Evolutionary conservation across 2,888 invertebrate genomes (phyloP).

Genomic region (Auanema sp.): DNA sequence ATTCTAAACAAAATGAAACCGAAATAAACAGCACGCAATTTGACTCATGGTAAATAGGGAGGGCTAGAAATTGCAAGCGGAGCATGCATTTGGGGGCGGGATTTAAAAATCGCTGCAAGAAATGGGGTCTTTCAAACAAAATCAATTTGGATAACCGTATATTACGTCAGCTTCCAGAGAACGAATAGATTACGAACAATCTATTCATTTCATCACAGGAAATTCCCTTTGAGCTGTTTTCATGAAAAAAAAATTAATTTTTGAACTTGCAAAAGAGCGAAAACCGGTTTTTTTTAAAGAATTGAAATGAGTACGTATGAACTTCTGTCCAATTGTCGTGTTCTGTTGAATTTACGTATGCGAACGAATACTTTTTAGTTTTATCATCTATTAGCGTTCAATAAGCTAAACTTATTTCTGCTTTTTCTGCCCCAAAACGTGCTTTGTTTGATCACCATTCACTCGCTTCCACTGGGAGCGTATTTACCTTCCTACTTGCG

Average conservation of each 20-base stretch:
- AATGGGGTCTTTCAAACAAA: not conserved
- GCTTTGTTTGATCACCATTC: too few relatives aligned
- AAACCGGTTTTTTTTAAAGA: not conserved
- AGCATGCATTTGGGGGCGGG: not conserved
- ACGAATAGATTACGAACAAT: not conserved
- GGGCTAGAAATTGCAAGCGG: not conserved
- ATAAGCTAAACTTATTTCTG: too few relatives aligned
- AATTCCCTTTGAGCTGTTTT: not conserved
- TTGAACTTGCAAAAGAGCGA: not conserved
- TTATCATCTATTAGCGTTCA: too few relatives aligned
- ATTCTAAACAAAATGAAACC: too few relatives aligned
- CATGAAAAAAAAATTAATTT: not conserved
- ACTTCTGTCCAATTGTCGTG: too few relatives aligned
- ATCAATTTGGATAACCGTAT: not conserved
- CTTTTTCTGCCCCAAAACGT: too few relatives aligned
- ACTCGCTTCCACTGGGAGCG: too few relatives aligned
- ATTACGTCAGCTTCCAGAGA: not conserved
- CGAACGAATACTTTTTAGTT: too few relatives aligned
- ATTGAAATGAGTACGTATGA: not conserved
- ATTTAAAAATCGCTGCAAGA: not conserved
- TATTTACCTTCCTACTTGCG: too few relatives aligned
- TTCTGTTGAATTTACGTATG: too few relatives aligned
- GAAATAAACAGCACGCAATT: conserved; percentile 1
- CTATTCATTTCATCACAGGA: not conserved
- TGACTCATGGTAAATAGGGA: not conserved